Conservation (phyloP, 64 coral and sea anemone genomes). For the Actinia tenebrosa region DNA sequence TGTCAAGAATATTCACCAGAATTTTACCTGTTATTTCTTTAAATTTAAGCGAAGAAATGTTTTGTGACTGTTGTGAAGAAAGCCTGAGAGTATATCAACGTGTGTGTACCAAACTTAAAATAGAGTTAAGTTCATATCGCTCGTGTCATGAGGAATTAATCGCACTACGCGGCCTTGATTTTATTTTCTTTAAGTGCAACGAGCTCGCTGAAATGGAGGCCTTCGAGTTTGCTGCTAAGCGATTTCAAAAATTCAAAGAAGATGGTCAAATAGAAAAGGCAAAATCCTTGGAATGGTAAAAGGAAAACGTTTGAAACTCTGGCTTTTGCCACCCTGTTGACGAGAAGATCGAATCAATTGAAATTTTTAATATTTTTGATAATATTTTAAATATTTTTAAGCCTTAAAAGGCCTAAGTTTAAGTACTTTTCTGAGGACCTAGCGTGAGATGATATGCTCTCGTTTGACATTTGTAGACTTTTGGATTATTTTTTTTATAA, state of each 20-base stretch:
- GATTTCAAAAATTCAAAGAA: conserved; percentile 25
- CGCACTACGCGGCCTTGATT: background rate
- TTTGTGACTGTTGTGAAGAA: conserved; percentile 6
- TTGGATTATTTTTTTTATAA: too few species aligned
- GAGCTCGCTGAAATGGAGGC: conserved; percentile 1
- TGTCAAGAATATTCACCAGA: conserved; percentile 29
- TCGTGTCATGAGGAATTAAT: conserved; percentile 1
- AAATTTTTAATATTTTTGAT: too few species aligned
- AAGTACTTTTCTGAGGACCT: too few species aligned
- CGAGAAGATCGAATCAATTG: too few species aligned
- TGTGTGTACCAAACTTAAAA: conserved; percentile 29
- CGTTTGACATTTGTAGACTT: too few species aligned
- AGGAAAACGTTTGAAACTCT: too few species aligned
- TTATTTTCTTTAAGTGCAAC: conserved; percentile 15
- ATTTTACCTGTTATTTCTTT: conserved; percentile 15
- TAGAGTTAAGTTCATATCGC: background rate
- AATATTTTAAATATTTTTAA: too few species aligned
- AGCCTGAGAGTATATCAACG: conserved; percentile 21
- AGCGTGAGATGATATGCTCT: too few species aligned
- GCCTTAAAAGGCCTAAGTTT: too few species aligned
- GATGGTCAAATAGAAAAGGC: conserved; percentile 2
- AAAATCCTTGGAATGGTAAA: conserved; percentile 23
- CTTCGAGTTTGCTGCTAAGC: conserved; percentile 5
- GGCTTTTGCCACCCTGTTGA: too few species aligned
- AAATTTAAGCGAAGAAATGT: conserved; percentile 26